phyloP scores from a whole-genome alignment of 2,797 vertebrate genomes.

The Cheirogaleus major region DNA sequence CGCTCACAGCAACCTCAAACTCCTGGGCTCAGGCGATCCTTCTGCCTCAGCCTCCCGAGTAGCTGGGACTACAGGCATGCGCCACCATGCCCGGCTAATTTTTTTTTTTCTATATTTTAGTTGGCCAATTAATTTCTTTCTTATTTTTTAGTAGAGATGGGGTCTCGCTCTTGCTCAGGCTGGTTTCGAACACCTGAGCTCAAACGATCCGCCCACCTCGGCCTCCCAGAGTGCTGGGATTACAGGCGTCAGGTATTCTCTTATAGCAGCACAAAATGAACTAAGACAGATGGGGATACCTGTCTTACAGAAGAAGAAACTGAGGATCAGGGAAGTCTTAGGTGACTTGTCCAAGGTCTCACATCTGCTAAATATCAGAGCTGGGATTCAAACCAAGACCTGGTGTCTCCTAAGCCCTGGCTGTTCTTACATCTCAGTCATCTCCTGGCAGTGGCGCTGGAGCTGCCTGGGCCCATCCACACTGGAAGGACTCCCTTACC shows the following conservation, averaged over 20 bases:
- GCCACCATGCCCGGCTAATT: too few species aligned
- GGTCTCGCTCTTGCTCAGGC: too few species aligned
- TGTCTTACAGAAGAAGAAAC: neutral
- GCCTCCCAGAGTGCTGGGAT: too few species aligned
- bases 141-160: too few species aligned
- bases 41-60: too few species aligned
- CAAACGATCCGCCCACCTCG: too few species aligned
- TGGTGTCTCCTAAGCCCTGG: neutral
- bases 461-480: neutral
- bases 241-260: neutral
- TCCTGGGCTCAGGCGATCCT: too few species aligned
- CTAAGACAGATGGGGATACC: neutral
- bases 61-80: too few species aligned
- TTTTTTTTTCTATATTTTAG: too few species aligned
- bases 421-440: neutral
- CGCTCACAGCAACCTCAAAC: too few species aligned
- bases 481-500: neutral
- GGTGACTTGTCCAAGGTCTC: neutral
- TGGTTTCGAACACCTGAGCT: too few species aligned
- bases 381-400: neutral
- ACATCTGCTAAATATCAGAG: neutral
- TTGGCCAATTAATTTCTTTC: too few species aligned
- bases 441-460: neutral
- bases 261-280: neutral
- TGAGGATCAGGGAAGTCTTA: neutral